phyloP scores from a whole-genome alignment of 2,113 vertebrate species.

The Baryphthengus martii region DNA sequence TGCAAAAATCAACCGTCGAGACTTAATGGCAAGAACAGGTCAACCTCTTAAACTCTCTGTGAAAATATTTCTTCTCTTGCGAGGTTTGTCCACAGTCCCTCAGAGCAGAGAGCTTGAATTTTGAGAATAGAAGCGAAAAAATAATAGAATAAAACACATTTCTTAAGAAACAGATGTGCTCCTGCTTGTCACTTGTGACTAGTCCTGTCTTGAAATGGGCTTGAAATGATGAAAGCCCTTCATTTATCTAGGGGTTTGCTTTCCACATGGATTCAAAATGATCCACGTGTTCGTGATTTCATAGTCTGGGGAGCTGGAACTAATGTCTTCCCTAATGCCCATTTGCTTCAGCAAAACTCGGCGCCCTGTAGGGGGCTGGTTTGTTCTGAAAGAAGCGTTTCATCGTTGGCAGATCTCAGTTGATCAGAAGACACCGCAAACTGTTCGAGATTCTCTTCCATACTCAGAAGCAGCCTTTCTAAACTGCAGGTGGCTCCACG shows the following conservation, averaged over 20 bases:
- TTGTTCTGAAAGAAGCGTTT: background rate
- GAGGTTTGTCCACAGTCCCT: background rate
- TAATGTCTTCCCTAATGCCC: background rate
- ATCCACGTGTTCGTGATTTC: background rate
- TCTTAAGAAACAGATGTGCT: background rate
- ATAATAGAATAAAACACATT: background rate
- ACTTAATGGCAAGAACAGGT: background rate
- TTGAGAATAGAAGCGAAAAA: background rate
- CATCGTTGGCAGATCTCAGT: rapidly evolving
- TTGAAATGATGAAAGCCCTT: background rate
- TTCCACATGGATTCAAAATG: background rate
- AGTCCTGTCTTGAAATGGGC: too few species aligned
- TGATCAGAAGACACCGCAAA: background rate
- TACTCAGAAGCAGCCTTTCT: rapidly evolving
- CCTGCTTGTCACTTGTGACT: background rate
- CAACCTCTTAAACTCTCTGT: background rate
- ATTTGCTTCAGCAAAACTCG: background rate
- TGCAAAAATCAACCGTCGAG: too few species aligned
- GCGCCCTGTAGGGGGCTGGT: rapidly evolving
- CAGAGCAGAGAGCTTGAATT: background rate
- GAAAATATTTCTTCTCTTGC: background rate
- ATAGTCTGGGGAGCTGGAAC: background rate
- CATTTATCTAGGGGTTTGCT: background rate
- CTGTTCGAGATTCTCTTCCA: background rate
- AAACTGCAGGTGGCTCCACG: background rate